Conservation (phyloP, 2,888 invertebrate genomes). For the Caenorhabditis panamensis region DNA sequence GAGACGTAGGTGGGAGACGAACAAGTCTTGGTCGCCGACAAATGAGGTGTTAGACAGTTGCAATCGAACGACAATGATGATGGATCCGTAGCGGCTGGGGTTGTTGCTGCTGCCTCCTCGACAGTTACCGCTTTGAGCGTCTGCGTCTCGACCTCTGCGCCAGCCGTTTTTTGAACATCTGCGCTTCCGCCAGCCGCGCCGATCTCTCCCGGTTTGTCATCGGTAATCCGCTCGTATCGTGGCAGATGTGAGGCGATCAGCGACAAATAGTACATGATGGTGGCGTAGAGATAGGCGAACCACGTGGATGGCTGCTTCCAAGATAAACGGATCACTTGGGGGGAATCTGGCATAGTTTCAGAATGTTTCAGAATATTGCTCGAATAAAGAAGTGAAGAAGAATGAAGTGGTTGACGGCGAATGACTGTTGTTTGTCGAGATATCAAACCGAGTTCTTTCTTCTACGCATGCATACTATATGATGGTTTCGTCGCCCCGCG, state of each 20-base stretch:
- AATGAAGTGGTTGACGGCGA: background rate
- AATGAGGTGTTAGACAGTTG: conserved; percentile 60
- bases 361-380: conserved; percentile 4
- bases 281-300: conserved; percentile 42
- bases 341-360: conserved; percentile 4
- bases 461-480: conserved; percentile 43
- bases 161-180: conserved; percentile 3
- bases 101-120: conserved; percentile 5
- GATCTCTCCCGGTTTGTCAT: conserved; percentile 30
- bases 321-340: background rate
- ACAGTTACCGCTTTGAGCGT: conserved; percentile 28
- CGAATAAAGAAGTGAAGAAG: too few relatives aligned
- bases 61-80: conserved; percentile 53
- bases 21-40: conserved; percentile 29
- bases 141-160: conserved; percentile 40
- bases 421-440: conserved; percentile 44
- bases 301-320: conserved; percentile 29
- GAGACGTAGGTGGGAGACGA: conserved; percentile 40
- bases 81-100: conserved; percentile 27
- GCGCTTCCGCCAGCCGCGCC: conserved; percentile 18
- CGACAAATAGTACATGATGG: conserved; percentile 92
- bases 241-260: conserved; percentile 92
- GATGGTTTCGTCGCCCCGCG: conserved; percentile 13
- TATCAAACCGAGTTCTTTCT: conserved; percentile 28
- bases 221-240: conserved; percentile 50